Conservation (phyloP, 2,113 vertebrate genomes). For the Pachypanchax playfairii region DNA sequence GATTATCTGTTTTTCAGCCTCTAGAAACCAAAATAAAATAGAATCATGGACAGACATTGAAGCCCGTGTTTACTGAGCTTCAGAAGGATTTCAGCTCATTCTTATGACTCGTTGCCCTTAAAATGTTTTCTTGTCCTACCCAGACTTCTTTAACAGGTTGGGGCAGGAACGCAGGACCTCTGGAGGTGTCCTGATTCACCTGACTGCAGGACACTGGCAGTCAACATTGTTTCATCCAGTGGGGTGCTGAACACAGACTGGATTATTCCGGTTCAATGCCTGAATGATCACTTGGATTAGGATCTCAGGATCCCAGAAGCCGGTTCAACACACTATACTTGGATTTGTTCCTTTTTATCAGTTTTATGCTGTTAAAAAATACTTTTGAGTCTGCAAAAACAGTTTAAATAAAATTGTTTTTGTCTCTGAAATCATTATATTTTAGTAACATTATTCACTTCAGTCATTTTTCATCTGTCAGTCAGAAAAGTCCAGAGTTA, state of each 20-base stretch:
- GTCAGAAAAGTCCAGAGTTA: background rate
- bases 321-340: background rate
- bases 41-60: no score
- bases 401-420: background rate
- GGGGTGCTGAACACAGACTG: background rate
- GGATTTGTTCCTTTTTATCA: background rate
- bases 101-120: no score
- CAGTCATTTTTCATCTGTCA: background rate
- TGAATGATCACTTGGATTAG: background rate
- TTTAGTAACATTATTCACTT: background rate
- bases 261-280: background rate
- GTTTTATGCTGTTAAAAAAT: background rate
- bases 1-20: no score
- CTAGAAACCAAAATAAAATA: no score
- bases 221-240: background rate
- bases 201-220: background rate
- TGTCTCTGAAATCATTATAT: background rate
- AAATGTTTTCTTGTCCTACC: constrained; percentile 1
- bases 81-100: no score
- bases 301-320: background rate
- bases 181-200: background rate
- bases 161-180: background rate
- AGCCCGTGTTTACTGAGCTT: no score
- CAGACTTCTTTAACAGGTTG: background rate
- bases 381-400: no score